Conservation (phyloP, 2,888 invertebrate species). For the Athalia cordata region DNA sequence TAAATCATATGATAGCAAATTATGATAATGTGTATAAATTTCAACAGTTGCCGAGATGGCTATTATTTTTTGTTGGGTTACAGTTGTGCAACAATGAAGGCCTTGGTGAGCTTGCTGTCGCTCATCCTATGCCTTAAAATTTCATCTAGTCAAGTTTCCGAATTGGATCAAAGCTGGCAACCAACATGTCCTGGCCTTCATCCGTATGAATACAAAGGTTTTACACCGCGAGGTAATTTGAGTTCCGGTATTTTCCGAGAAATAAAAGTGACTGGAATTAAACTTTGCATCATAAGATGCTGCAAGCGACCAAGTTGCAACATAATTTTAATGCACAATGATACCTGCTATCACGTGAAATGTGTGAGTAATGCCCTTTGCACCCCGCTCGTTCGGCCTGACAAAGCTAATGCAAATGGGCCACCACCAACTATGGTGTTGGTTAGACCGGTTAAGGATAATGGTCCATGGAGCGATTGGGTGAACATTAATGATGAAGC, state of each 20-base stretch:
- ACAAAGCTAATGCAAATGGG: conserved; percentile 75
- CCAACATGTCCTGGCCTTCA: conserved; percentile 77
- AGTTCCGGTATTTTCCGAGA: conserved; percentile 78
- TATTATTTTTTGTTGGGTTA: background rate
- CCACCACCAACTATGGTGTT: conserved; percentile 83
- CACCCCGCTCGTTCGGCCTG: conserved; percentile 79
- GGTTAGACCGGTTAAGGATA: conserved; percentile 81
- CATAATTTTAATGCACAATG: conserved; percentile 85
- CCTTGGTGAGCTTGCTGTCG: conserved; percentile 57
- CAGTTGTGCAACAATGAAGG: conserved; percentile 65
- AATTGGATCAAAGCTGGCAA: conserved; percentile 65
- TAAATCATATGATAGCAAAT: background rate
- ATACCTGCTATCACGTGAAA: conserved; percentile 85
- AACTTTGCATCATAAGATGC: conserved; percentile 82
- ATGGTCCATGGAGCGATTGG: conserved; percentile 76
- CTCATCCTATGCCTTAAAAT: conserved; percentile 20
- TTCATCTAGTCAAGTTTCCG: conserved; percentile 56
- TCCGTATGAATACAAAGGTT: conserved; percentile 77
- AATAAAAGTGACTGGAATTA: conserved; percentile 76
- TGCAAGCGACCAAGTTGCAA: conserved; percentile 83
- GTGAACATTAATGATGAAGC: conserved; percentile 57
- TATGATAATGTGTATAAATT: background rate
- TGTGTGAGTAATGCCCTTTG: conserved; percentile 84
- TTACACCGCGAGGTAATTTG: conserved; percentile 76
- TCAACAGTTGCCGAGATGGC: no score